Base-by-base conservation (phyloP, 2,797 vertebrate species). In the Clarias fuscus region DNA sequence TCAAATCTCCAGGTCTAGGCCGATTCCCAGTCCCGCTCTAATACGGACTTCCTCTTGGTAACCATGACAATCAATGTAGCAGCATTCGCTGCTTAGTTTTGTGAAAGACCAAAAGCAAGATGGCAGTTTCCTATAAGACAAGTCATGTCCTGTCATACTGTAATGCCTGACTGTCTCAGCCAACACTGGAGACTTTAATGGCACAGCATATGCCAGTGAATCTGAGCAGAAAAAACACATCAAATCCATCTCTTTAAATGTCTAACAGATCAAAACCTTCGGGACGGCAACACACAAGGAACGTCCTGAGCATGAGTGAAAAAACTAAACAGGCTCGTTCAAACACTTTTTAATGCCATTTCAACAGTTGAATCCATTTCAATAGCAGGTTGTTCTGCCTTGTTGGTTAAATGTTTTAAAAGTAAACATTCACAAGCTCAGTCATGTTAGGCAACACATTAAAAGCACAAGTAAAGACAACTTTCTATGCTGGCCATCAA, bases 321-420 rank as follows among this genome's bases (percentile, higher is more conserved):
- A 53, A 11, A 82, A 58, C 48, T 56, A 82, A 82, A 30, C 24
- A 48, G n/a, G 10, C 8, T 5, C 5, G 43, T 33, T 82, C 70
- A 82, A 68, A 68, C 64, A 56, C 5, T 67, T 40, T 61, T 85
- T 43, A 80, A 80, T 64, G 33, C 33, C 33, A 62, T 80, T 80
- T 64, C 1, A 43, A 64, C 65, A 62, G 65, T 17, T 64, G n/a
- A 81, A 1, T 48, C 48, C 72, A 18, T 77, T 77, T 78, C 76
- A 79, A 72, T 8, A 77, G n/a, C 58, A 33, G 77, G 33, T 15
- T 20, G 58, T 62, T 22, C 72, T 20, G 78, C 24, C 78, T 82
- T 58, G 59, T 86, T 73, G 68, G 37, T 53, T 61, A 86, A 86
- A 82, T 62, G 58, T 72, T 72, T 56, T 14, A 72, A 82, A 33